phyloP scores from a whole-genome alignment of 1,140 invertebrate genomes.

The Neodiprion pinetum region DNA sequence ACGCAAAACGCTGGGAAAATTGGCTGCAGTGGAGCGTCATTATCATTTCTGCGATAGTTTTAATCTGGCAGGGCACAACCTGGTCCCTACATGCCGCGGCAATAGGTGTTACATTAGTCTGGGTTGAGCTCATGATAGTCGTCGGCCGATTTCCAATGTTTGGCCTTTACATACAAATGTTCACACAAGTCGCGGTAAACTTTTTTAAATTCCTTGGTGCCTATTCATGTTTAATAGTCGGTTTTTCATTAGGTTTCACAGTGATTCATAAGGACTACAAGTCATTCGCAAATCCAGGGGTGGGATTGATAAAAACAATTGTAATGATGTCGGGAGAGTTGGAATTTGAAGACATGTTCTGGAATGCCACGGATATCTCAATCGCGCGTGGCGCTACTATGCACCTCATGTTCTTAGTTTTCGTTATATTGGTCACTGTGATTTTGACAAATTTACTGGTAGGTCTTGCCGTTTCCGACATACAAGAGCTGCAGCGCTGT shows the following conservation, averaged over 20 bases:
- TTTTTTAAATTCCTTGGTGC: slow-evolving; percentile 84
- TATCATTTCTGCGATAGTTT: slow-evolving; percentile 68
- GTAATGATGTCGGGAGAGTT: slow-evolving; percentile 91
- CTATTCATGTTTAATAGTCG: slow-evolving; percentile 80
- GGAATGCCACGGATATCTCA: slow-evolving; percentile 60
- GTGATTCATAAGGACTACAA: slow-evolving; percentile 80
- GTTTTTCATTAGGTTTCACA: slow-evolving; percentile 79
- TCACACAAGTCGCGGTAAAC: slow-evolving; percentile 81
- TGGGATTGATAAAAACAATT: slow-evolving; percentile 77
- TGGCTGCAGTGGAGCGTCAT: slow-evolving; percentile 83
- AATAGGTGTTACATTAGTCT: slow-evolving; percentile 77
- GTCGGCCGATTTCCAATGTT: slow-evolving; percentile 85
- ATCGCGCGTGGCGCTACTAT: slow-evolving; percentile 69
- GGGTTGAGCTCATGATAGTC: slow-evolving; percentile 84
- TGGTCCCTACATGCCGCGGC: slow-evolving; percentile 86
- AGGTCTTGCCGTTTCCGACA: slow-evolving; percentile 85
- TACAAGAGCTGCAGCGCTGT: slow-evolving; percentile 81
- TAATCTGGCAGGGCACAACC: slow-evolving; percentile 45
- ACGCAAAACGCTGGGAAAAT: slow-evolving; percentile 83
- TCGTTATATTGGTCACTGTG: slow-evolving; percentile 83
- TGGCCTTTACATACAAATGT: slow-evolving; percentile 86
- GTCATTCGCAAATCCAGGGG: slow-evolving; percentile 69
- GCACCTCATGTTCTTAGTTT: slow-evolving; percentile 78
- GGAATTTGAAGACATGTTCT: slow-evolving; percentile 86
- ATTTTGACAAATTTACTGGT: slow-evolving; percentile 86